Percentiles rank a stretch among this genome's conserved stretches.
phyloP scores from a whole-genome alignment of 37 sponge, comb jelly and placozoan genomes.

The Bolinopsis microptera region DNA sequence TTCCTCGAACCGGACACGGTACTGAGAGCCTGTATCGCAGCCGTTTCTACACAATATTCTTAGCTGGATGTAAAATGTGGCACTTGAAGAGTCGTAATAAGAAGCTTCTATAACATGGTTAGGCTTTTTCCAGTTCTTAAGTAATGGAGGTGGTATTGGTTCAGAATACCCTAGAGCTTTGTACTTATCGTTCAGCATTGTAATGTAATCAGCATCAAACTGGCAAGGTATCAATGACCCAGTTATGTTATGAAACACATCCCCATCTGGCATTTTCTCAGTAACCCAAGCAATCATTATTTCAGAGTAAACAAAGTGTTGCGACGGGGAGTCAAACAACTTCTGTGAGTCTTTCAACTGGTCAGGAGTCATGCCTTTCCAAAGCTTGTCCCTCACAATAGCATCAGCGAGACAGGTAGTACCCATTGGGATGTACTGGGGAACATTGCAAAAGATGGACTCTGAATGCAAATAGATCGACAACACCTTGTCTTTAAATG shows the following conservation, averaged over 20 bases:
- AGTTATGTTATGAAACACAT: not conserved
- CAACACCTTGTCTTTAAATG: not conserved
- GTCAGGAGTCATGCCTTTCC: not conserved
- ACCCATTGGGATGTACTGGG: not conserved
- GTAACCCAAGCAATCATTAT: not conserved
- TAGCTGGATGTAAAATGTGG: not conserved
- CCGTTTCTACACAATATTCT: not conserved
- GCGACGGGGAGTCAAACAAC: not conserved
- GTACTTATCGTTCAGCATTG: not conserved
- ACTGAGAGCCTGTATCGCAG: not conserved
- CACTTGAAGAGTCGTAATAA: not conserved
- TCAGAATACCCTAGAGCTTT: not conserved
- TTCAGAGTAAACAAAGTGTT: constrained; percentile 14
- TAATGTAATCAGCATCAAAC: not conserved
- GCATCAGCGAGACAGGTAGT: not conserved
- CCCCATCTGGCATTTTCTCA: not conserved
- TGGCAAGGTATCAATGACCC: not conserved
- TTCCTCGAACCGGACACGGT: not conserved
- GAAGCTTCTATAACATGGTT: not conserved
- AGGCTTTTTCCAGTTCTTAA: not conserved
- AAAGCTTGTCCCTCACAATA: not conserved
- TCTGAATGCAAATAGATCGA: not conserved
- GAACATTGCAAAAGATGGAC: not conserved
- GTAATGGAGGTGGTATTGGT: not conserved
- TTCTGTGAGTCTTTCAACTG: not conserved